Evolutionary conservation across 2,888 invertebrate species (phyloP).

Genomic region (Crossocerus cetratus): DNA sequence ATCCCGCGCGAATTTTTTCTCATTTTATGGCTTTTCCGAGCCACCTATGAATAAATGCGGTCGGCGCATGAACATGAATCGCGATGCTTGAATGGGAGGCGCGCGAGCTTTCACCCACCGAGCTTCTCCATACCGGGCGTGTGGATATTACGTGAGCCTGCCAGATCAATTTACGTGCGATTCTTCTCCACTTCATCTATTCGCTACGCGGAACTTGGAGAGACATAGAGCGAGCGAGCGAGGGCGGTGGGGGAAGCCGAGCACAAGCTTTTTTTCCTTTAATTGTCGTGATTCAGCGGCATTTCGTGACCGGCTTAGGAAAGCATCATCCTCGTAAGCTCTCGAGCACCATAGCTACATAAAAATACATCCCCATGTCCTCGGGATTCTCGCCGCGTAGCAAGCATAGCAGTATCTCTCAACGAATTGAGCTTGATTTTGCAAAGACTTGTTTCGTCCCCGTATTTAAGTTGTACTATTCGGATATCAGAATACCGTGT

Average conservation of each 20-base stretch:
- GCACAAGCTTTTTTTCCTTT: slow-evolving; percentile 49
- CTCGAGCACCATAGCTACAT: slow-evolving; percentile 15
- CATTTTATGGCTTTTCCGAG: neutral
- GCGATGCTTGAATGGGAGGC: neutral
- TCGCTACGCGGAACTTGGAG: neutral
- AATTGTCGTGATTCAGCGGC: slow-evolving; percentile 63
- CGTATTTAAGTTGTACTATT: no score
- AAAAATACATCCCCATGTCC: slow-evolving; percentile 23
- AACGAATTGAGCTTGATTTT: no score
- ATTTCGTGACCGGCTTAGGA: slow-evolving; percentile 59
- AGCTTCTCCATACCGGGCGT: no score
- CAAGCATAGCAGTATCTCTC: no score
- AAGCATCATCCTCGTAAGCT: slow-evolving; percentile 5
- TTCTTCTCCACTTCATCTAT: slow-evolving; percentile 1
- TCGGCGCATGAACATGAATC: neutral
- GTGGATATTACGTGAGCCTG: neutral
- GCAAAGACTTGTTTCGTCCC: no score
- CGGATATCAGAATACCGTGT: no score
- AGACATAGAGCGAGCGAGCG: neutral
- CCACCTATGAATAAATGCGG: slow-evolving; percentile 1
- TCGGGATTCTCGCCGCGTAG: no score
- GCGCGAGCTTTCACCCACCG: no score
- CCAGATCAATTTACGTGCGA: neutral
- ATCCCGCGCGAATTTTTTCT: no score
- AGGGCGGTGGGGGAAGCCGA: neutral